Evolutionary conservation across 1,140 invertebrate species (phyloP).

Genomic region (Sycophila sp.): DNA sequence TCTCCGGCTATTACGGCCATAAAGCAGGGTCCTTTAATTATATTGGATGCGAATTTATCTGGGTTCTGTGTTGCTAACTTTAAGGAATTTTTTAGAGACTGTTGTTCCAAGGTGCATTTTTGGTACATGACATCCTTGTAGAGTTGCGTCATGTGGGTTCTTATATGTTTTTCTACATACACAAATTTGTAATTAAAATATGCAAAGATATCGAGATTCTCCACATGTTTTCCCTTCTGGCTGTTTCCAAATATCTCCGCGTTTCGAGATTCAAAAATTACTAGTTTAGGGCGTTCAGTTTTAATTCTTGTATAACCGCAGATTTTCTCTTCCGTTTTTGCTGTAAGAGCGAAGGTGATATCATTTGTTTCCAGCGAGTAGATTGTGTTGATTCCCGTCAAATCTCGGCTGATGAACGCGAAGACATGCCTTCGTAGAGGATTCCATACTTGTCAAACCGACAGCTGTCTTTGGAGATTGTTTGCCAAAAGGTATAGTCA

Average conservation of each 20-base stretch:
- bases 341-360: background rate
- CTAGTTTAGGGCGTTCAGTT: background rate
- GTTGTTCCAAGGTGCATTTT: no score
- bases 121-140: constrained; percentile 24
- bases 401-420: background rate
- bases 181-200: constrained; percentile 44
- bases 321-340: background rate
- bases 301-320: background rate
- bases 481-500: background rate
- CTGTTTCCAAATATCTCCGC: background rate
- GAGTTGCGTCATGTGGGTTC: constrained; percentile 22
- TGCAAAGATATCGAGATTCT: constrained; percentile 18
- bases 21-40: constrained; percentile 29
- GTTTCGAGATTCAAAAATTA: background rate
- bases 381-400: background rate
- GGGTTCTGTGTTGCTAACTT: constrained; percentile 22
- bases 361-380: background rate
- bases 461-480: background rate
- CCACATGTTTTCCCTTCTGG: no score
- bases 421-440: background rate
- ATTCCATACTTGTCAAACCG: background rate
- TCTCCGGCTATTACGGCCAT: constrained; percentile 33
- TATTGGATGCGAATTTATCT: constrained; percentile 36
- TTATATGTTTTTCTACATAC: constrained; percentile 37
- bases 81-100: constrained; percentile 32